Percentiles rank a stretch among this genome's conserved stretches.
Evolutionary conservation across 2,797 vertebrate species (phyloP).

Genomic region (Mycteria americana): DNA sequence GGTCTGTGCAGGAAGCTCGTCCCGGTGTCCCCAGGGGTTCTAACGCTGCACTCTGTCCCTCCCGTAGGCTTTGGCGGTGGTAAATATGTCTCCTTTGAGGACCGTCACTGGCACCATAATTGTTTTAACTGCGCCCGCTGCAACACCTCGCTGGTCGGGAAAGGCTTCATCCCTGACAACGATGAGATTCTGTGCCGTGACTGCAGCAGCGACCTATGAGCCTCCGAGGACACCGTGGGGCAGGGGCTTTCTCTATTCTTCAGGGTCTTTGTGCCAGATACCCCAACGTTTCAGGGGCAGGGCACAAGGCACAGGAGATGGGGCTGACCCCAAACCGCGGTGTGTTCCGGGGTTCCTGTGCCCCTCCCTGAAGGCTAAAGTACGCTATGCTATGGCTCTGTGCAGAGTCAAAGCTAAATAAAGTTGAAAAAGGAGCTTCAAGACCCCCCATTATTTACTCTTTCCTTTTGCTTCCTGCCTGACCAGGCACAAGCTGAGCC

Average conservation of each 20-base stretch:
- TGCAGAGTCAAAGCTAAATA: constrained; percentile 44
- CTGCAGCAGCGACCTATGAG: constrained; percentile 86
- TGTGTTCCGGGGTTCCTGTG: neutral
- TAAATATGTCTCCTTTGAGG: constrained; percentile 82
- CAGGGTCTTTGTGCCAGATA: constrained; percentile 17
- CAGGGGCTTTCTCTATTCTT: neutral
- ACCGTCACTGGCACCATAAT: constrained; percentile 81
- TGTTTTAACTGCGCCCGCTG: constrained; percentile 81
- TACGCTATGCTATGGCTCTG: constrained; percentile 18
- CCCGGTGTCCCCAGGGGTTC: neutral
- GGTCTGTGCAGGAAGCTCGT: neutral
- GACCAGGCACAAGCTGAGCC: neutral
- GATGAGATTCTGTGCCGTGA: constrained; percentile 76
- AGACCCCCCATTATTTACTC: constrained; percentile 39
- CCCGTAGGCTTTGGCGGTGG: constrained; percentile 73
- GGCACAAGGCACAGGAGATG: neutral
- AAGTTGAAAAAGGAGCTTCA: constrained; percentile 53
- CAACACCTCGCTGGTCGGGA: constrained; percentile 76
- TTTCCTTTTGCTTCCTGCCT: constrained; percentile 45
- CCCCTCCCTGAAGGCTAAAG: constrained; percentile 22
- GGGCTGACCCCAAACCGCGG: neutral
- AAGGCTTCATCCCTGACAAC: constrained; percentile 78
- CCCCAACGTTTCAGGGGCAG: neutral
- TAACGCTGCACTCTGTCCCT: neutral
- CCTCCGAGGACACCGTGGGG: neutral